A percentile compares a stretch with the other conserved stretches of the same genome.
These are phyloP conservation scores for Bostrychus sinensis DNA, from an alignment of 2,113 vertebrate species.

Conservation along the genomic window DNA sequence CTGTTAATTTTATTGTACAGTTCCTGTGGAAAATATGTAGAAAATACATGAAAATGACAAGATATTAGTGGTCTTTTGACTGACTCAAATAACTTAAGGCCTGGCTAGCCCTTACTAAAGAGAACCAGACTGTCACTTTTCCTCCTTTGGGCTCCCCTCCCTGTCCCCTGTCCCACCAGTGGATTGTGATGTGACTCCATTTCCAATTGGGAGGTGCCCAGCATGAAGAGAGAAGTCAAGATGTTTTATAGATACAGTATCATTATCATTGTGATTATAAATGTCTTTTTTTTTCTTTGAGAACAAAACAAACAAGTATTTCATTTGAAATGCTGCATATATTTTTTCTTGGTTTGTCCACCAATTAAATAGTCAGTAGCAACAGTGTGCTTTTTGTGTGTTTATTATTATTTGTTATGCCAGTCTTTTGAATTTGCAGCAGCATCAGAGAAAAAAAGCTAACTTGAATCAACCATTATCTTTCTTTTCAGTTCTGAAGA, in stretches of 20 bases:
- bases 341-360: constrained; percentile 78
- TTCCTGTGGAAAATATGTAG: constrained; percentile 24
- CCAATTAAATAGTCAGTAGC: constrained; percentile 82
- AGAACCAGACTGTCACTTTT: constrained; percentile 53
- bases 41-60: neutral
- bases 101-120: constrained; percentile 25
- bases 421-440: neutral
- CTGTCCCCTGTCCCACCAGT: constrained; percentile 53
- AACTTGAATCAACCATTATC: neutral
- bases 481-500: neutral
- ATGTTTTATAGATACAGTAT: constrained; percentile 80
- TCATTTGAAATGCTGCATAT: constrained; percentile 77
- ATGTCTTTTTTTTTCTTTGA: constrained; percentile 71
- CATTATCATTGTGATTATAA: constrained; percentile 71
- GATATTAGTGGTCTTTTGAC: constrained; percentile 12
- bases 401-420: constrained; percentile 15
- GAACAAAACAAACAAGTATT: constrained; percentile 61
- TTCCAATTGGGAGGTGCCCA: constrained; percentile 73
- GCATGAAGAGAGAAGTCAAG: constrained; percentile 80
- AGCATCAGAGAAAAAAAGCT: neutral
- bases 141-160: constrained; percentile 50
- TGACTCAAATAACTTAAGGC: constrained; percentile 17
- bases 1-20: constrained; percentile 14
- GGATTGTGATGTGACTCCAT: constrained; percentile 80
- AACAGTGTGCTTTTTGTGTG: constrained; percentile 42